Conservation (phyloP, 2,888 invertebrate genomes). For the Pterostichus madidus region DNA sequence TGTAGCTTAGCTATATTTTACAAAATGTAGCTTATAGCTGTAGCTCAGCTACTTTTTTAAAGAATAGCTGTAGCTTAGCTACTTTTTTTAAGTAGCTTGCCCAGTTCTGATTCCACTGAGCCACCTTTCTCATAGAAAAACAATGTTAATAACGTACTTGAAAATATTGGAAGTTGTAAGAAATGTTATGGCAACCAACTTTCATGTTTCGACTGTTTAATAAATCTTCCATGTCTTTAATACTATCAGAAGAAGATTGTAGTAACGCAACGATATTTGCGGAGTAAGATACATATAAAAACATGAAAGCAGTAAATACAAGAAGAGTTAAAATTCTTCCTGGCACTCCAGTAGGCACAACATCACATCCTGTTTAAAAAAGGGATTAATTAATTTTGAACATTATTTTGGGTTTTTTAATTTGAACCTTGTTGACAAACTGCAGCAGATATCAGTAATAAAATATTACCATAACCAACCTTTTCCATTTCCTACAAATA, state of each 20-base stretch:
- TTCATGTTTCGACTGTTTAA: constrained; percentile 66
- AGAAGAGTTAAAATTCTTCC: constrained; percentile 55
- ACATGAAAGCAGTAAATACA: constrained; percentile 66
- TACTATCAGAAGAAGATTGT: constrained; percentile 58
- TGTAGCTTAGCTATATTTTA: too few relatives aligned
- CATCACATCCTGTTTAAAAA: constrained; percentile 49
- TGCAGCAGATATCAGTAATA: constrained; percentile 81
- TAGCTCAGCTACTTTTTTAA: too few relatives aligned
- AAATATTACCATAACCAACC: constrained; percentile 77
- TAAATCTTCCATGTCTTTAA: constrained; percentile 66
- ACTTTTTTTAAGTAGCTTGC: too few relatives aligned
- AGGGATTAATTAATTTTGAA: constrained; percentile 4
- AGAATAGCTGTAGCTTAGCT: too few relatives aligned
- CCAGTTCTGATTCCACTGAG: too few relatives aligned
- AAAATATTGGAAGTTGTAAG: constrained; percentile 68
- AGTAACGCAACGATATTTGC: constrained; percentile 68
- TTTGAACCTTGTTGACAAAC: constrained; percentile 82
- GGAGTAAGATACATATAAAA: constrained; percentile 68
- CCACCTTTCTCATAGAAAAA: too few relatives aligned
- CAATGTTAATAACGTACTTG: too few relatives aligned
- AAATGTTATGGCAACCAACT: constrained; percentile 67
- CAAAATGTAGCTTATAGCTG: too few relatives aligned
- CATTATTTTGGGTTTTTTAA: not conserved
- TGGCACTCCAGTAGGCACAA: constrained; percentile 56
- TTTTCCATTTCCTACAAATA: constrained; percentile 72